Evolutionary conservation across 2,797 vertebrate genomes (phyloP).

Genomic region (Clarias platycephalus): DNA sequence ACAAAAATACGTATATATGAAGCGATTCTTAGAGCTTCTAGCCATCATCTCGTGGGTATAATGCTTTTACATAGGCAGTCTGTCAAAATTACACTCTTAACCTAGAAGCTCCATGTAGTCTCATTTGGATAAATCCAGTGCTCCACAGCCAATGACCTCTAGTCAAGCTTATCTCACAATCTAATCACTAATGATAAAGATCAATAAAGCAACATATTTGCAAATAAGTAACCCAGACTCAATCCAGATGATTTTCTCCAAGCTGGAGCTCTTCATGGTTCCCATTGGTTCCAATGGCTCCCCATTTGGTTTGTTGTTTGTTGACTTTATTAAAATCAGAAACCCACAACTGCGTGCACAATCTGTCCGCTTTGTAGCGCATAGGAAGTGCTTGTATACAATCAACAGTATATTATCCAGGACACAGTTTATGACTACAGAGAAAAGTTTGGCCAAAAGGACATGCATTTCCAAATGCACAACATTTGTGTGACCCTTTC

Average conservation of each 20-base stretch:
- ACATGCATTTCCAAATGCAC: no score
- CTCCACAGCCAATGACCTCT: not conserved
- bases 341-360: not conserved
- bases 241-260: not conserved
- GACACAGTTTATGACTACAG: not conserved
- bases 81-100: not conserved
- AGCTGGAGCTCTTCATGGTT: not conserved
- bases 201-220: no score
- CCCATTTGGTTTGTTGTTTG: not conserved
- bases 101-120: not conserved
- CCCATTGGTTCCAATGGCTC: no score
- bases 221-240: not conserved
- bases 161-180: not conserved
- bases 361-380: not conserved
- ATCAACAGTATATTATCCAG: not conserved
- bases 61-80: constrained; percentile 7
- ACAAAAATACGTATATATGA: not conserved
- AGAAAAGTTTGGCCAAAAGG: no score
- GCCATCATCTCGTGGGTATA: not conserved
- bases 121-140: not conserved
- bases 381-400: not conserved
- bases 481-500: no score
- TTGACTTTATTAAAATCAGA: not conserved
- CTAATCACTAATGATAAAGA: not conserved
- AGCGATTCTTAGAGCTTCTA: not conserved